Evolutionary conservation across 2,113 vertebrate species (phyloP).

Genomic region (Urocynchramus pylzowi): DNA sequence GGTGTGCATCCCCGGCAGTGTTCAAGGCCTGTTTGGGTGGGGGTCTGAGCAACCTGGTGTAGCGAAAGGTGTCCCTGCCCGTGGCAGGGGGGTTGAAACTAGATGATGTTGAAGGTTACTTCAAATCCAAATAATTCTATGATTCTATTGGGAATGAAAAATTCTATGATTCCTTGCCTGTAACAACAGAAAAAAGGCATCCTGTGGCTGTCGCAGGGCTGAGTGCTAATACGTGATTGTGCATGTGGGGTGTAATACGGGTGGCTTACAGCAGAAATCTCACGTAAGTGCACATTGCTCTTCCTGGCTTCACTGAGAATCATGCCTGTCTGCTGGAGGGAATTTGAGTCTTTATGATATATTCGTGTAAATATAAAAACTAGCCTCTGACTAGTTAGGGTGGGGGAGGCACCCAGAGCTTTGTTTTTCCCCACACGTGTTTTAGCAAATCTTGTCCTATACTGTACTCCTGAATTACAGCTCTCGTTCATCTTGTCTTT

Average conservation of each 20-base stretch:
- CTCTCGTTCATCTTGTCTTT: background rate
- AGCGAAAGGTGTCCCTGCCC: background rate
- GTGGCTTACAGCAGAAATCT: background rate
- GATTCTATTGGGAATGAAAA: background rate
- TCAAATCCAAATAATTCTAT: background rate
- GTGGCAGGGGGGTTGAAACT: background rate
- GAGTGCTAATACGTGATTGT: accelerated
- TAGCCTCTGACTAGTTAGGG: background rate
- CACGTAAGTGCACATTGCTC: background rate
- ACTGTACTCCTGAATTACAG: background rate
- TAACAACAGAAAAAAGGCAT: background rate
- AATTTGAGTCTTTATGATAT: background rate
- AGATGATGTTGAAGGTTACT: background rate
- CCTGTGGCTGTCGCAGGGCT: background rate
- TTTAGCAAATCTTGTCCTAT: background rate
- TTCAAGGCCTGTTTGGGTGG: background rate
- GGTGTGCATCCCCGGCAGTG: background rate
- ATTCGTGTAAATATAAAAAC: background rate
- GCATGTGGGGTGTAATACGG: accelerated
- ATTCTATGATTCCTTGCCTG: background rate
- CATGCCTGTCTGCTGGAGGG: too few species aligned
- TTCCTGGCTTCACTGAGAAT: background rate
- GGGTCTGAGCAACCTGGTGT: background rate
- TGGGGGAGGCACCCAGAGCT: background rate
- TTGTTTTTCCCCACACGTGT: background rate